Conservation (phyloP, 2,113 vertebrate species). For the Seriola rivoliana region DNA sequence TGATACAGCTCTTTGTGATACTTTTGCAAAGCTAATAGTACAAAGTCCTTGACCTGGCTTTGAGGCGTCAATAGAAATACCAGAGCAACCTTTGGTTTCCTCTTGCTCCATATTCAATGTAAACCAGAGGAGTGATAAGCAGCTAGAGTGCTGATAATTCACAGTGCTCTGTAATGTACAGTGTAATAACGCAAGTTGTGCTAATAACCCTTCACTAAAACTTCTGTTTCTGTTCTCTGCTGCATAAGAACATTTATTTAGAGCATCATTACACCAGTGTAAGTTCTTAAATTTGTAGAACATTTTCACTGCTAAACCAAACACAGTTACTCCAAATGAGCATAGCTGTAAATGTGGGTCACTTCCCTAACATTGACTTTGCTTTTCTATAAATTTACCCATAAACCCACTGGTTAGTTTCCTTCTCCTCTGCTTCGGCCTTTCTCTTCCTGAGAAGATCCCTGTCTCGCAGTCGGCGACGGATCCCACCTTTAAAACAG, state of each 20-base stretch:
- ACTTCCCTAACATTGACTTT: conserved; percentile 17
- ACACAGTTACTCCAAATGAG: background rate
- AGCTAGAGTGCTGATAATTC: conserved; percentile 58
- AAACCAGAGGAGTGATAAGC: conserved; percentile 72
- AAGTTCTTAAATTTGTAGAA: background rate
- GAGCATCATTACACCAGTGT: background rate
- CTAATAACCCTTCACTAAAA: background rate
- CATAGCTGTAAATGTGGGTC: conserved; percentile 13
- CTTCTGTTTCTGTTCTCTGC: background rate
- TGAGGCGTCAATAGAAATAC: conserved; percentile 61
- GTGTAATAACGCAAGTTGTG: background rate
- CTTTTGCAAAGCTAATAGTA: conserved; percentile 67
- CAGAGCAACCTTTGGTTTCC: conserved; percentile 77
- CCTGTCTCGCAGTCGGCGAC: conserved; percentile 87
- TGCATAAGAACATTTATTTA: background rate
- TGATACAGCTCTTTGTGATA: conserved; percentile 53
- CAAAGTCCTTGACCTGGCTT: conserved; percentile 77
- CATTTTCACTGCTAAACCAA: background rate
- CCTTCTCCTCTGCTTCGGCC: conserved; percentile 89
- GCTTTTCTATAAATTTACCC: conserved; percentile 85
- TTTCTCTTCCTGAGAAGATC: conserved; percentile 91
- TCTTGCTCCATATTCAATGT: conserved; percentile 75
- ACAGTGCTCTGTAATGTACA: conserved; percentile 17
- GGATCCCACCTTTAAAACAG: conserved; percentile 78
- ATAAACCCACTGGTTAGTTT: conserved; percentile 87